Percentiles rank a stretch among this genome's conserved stretches.
These are phyloP conservation scores for Epinotia bilunana DNA, from an alignment of 2,888 invertebrate genomes.

Conservation along the genomic window DNA sequence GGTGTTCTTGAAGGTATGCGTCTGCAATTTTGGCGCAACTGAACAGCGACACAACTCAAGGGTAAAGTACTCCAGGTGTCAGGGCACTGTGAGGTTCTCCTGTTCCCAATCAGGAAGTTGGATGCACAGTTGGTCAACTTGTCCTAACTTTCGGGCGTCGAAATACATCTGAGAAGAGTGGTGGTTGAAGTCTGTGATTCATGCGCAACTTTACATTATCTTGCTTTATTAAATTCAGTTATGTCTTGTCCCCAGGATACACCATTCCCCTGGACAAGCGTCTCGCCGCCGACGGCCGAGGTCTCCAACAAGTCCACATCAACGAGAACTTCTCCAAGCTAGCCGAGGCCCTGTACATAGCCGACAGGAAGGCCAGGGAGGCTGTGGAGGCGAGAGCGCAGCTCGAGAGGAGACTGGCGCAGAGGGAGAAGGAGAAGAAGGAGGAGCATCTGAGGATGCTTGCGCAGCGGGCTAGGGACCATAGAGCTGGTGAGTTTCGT, in stretches of 20 bases:
- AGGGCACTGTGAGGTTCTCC: too few species aligned
- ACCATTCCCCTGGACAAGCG: slow-evolving; percentile 99
- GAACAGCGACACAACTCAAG: too few species aligned
- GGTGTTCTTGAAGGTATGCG: too few species aligned
- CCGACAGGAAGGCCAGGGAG: slow-evolving; percentile 97
- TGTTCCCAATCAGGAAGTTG: too few species aligned
- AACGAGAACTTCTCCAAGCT: slow-evolving; percentile 99
- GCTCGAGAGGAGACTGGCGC: slow-evolving; percentile 97
- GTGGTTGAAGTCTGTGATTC: too few species aligned
- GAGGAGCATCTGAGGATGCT: slow-evolving; percentile 96
- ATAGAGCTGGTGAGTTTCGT: slow-evolving; percentile 91
- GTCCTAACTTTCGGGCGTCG: too few species aligned
- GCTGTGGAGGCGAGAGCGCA: slow-evolving; percentile 98
- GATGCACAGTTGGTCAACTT: too few species aligned
- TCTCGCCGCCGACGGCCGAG: slow-evolving; percentile 98
- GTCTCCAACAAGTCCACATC: slow-evolving; percentile 98
- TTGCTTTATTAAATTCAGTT: neutral
- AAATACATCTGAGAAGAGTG: too few species aligned
- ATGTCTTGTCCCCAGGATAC: slow-evolving; percentile 86
- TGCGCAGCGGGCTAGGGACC: slow-evolving; percentile 98
- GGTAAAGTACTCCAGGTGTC: too few species aligned
- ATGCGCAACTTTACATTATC: too few species aligned
- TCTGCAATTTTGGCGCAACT: too few species aligned
- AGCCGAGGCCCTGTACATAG: slow-evolving; percentile 98
- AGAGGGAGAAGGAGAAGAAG: slow-evolving; percentile 99